Evolutionary conservation across 2,113 vertebrate genomes (phyloP).

Genomic region (Hemichromis elongatus): DNA sequence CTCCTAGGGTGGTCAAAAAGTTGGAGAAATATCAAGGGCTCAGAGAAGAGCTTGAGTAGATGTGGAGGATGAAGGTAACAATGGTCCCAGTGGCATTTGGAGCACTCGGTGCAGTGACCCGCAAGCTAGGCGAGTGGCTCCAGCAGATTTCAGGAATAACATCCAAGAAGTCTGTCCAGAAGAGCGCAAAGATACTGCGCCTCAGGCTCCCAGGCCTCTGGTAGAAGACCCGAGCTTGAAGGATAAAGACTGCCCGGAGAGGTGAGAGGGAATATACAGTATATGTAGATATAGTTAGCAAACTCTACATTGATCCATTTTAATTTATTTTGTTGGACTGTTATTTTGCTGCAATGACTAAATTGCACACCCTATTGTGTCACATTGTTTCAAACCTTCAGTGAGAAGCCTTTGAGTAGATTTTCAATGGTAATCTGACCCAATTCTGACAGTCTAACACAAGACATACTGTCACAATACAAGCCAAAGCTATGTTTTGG

Average conservation of each 20-base stretch:
- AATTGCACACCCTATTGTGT: conserved; percentile 2
- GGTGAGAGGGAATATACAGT: neutral
- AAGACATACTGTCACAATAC: conserved; percentile 36
- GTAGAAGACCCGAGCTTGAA: neutral
- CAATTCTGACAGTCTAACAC: conserved; percentile 57
- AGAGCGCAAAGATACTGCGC: neutral
- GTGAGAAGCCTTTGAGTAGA: conserved; percentile 7
- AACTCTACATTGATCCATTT: neutral
- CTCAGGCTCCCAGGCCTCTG: neutral
- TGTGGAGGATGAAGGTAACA: neutral
- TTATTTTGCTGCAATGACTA: neutral
- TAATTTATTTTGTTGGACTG: neutral
- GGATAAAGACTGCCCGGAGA: neutral
- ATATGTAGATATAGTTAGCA: neutral
- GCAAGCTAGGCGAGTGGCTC: neutral
- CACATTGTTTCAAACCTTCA: conserved; percentile 12
- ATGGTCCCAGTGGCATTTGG: neutral
- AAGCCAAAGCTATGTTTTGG: conserved; percentile 43
- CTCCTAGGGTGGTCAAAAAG: neutral
- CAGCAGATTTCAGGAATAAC: neutral
- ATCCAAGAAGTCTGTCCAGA: neutral
- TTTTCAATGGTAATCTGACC: conserved; percentile 54
- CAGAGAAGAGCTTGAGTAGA: neutral
- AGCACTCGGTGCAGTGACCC: neutral
- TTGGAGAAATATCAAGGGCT: neutral